These are phyloP conservation scores for Bovichtus variegatus DNA, from an alignment of 2,797 vertebrate genomes.

Conservation along the genomic window DNA sequence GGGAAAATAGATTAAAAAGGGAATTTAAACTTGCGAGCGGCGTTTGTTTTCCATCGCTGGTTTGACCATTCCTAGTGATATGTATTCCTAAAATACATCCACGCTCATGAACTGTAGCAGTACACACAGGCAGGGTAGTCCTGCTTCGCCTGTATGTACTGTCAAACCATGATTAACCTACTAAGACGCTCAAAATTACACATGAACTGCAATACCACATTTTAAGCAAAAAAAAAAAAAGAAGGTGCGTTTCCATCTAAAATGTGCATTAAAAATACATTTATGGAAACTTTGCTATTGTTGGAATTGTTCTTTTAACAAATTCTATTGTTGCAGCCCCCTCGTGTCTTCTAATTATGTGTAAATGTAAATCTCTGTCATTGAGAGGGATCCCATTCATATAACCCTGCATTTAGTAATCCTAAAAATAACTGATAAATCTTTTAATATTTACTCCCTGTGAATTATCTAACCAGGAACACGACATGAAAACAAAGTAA, in stretches of 20 bases:
- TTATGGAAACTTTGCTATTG: too few species aligned
- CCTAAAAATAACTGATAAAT: neutral
- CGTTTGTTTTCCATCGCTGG: neutral
- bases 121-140: neutral
- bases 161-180: neutral
- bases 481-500: neutral
- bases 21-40: neutral
- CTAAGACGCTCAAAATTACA: neutral
- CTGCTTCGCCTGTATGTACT: neutral
- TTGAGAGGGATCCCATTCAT: neutral
- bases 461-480: neutral
- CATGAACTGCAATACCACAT: neutral
- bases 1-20: neutral
- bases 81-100: neutral
- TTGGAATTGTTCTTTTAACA: neutral
- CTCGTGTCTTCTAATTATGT: neutral
- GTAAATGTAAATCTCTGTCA: too few species aligned
- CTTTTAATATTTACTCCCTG: neutral
- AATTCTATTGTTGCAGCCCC: neutral
- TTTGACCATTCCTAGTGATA: slow-evolving; percentile 22
- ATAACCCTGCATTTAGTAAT: neutral
- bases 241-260: too few species aligned
- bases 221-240: too few species aligned
- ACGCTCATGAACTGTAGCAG: neutral
- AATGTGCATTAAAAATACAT: too few species aligned